Conservation (phyloP, 2,888 invertebrate species). For the Campoplex nolae region DNA sequence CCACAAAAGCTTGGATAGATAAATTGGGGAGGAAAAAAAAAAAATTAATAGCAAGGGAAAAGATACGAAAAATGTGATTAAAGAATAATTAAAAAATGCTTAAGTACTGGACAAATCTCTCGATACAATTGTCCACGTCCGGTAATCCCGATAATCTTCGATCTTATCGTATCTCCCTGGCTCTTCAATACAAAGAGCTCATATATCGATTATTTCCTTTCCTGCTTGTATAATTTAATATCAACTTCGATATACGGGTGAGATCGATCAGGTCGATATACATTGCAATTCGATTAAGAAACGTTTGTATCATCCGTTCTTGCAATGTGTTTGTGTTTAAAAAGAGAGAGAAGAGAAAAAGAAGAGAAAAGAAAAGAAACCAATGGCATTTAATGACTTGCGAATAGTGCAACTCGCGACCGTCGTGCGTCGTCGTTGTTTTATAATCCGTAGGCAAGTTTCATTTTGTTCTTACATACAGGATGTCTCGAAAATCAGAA, state of each 20-base stretch:
- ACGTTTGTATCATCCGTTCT: neutral
- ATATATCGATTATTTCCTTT: slow-evolving; percentile 7
- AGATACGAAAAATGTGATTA: neutral
- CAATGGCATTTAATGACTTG: slow-evolving; percentile 56
- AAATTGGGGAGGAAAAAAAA: neutral
- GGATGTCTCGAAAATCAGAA: neutral
- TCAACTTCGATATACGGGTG: slow-evolving; percentile 1
- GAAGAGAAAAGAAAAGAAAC: neutral
- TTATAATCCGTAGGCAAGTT: slow-evolving; percentile 28
- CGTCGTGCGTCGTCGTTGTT: slow-evolving; percentile 33
- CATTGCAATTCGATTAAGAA: slow-evolving; percentile 19
- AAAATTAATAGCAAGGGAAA: neutral
- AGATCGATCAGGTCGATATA: slow-evolving; percentile 15
- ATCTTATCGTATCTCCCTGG: neutral
- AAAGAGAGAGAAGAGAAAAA: neutral
- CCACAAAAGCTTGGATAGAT: neutral
- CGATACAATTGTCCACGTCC: slow-evolving; percentile 1
- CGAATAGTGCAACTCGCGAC: slow-evolving; percentile 49
- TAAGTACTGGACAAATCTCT: neutral
- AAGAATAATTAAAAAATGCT: slow-evolving; percentile 17
- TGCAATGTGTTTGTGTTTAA: neutral
- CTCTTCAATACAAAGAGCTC: neutral
- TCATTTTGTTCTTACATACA: neutral
- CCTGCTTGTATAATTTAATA: neutral
- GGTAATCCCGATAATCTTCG: slow-evolving; percentile 15